These are phyloP conservation scores for Myopa testacea DNA, from an alignment of 2,888 invertebrate genomes.

Conservation along the genomic window DNA sequence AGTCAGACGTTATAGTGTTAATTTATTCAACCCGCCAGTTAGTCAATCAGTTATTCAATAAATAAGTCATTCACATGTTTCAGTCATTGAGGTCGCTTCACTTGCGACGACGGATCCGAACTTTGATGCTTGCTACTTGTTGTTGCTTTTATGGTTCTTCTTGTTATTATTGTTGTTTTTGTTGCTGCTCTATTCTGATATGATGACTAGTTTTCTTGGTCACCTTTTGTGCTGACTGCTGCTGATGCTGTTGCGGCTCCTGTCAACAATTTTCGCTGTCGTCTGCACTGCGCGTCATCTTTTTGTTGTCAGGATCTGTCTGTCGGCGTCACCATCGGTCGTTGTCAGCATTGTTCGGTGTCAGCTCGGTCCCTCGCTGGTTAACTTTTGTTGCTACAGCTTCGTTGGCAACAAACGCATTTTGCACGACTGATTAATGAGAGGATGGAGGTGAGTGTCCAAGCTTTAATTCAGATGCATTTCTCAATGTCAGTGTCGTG, in stretches of 20 bases:
- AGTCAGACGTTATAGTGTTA: too few relatives aligned
- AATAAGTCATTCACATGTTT: not conserved
- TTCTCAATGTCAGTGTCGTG: too few relatives aligned
- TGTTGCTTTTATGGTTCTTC: not conserved
- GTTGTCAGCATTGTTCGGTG: too few relatives aligned
- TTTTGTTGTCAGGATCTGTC: too few relatives aligned
- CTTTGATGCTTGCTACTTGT: too few relatives aligned
- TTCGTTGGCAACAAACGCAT: not conserved
- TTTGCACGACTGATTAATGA: not conserved
- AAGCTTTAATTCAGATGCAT: too few relatives aligned
- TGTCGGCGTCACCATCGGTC: too few relatives aligned
- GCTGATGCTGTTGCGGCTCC: not conserved
- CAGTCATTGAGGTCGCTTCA: not conserved
- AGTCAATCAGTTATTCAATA: too few relatives aligned
- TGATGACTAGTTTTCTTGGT: not conserved
- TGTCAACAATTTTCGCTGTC: not conserved
- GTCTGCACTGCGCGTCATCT: not conserved
- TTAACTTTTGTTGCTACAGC: not conserved
- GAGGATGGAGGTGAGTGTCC: not conserved
- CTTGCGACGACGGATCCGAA: too few relatives aligned
- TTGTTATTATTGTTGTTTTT: slow-evolving; percentile 9
- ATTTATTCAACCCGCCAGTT: too few relatives aligned
- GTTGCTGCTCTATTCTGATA: not conserved
- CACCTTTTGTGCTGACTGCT: not conserved
- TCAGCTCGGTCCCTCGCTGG: not conserved